These are phyloP conservation scores for Sarcophaga variegata DNA, from an alignment of 2,888 invertebrate genomes.

Conservation along the genomic window DNA sequence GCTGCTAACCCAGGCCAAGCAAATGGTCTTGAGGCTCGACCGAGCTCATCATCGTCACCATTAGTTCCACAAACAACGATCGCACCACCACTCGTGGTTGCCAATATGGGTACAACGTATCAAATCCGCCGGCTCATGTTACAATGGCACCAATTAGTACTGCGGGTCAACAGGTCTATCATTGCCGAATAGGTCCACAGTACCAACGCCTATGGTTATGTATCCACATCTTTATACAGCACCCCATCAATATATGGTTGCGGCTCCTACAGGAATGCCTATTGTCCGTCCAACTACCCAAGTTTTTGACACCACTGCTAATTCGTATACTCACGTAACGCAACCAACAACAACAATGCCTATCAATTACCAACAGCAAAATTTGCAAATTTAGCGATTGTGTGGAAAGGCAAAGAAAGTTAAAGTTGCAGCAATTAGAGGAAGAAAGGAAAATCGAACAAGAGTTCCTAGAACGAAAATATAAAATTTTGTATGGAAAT, in stretches of 20 bases:
- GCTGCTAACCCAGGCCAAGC: too few species aligned
- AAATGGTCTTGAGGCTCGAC: too few species aligned
- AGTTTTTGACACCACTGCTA: too few species aligned
- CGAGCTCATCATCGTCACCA: constrained; percentile 49
- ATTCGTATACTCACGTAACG: too few species aligned
- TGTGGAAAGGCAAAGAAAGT: not conserved
- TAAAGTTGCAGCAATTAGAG: constrained; percentile 10
- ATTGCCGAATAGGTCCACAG: too few species aligned
- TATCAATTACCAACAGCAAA: not conserved
- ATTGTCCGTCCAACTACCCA: too few species aligned
- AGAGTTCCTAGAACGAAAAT: constrained; percentile 19
- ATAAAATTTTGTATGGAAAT: constrained; percentile 5
- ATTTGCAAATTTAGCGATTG: not conserved
- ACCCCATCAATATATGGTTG: too few species aligned
- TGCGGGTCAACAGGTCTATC: not conserved
- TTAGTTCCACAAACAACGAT: not conserved
- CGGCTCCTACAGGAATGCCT: too few species aligned
- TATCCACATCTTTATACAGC: too few species aligned
- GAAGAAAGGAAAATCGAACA: constrained; percentile 21
- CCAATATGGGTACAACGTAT: not conserved
- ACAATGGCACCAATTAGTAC: not conserved
- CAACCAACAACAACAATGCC: not conserved
- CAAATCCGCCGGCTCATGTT: not conserved
- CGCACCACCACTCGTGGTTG: not conserved
- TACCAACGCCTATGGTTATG: too few species aligned